Evolutionary conservation across 2,797 vertebrate species (phyloP).

Genomic region (Ispidina lecontei): DNA sequence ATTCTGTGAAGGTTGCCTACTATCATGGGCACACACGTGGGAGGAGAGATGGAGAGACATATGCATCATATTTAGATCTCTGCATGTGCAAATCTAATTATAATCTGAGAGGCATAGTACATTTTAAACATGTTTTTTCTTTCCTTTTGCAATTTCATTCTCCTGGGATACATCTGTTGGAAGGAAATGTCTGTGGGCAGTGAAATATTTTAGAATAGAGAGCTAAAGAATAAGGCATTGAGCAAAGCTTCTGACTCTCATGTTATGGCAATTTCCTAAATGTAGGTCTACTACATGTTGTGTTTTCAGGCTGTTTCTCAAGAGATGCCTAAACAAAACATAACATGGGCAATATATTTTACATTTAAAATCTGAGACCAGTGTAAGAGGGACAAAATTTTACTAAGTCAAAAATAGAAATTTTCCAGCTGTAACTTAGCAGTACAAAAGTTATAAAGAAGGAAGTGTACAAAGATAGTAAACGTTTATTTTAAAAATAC

Average conservation of each 20-base stretch:
- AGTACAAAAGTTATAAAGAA: background rate
- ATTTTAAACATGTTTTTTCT: constrained; percentile 18
- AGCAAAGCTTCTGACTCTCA: background rate
- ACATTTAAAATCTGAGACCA: background rate
- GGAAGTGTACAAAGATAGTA: background rate
- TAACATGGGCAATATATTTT: background rate
- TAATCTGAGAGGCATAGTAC: constrained; percentile 56
- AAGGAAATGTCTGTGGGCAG: constrained; percentile 16
- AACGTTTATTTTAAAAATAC: background rate
- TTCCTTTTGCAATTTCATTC: background rate
- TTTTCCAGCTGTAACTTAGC: background rate
- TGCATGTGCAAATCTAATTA: constrained; percentile 64
- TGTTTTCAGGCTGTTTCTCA: background rate
- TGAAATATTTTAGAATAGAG: constrained; percentile 13
- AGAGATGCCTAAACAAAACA: background rate
- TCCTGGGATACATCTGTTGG: background rate
- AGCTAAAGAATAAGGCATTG: background rate
- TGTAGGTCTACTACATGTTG: background rate
- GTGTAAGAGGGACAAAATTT: background rate
- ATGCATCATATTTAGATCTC: constrained; percentile 56
- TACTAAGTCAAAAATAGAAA: background rate
- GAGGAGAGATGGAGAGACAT: constrained; percentile 36
- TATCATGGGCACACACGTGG: constrained; percentile 60
- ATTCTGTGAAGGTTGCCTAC: constrained; percentile 69
- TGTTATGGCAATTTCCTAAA: background rate